Percentiles rank a stretch among this genome's conserved stretches.
phyloP scores from a whole-genome alignment of 2,888 invertebrate genomes.

The Coleophora flavipennella region DNA sequence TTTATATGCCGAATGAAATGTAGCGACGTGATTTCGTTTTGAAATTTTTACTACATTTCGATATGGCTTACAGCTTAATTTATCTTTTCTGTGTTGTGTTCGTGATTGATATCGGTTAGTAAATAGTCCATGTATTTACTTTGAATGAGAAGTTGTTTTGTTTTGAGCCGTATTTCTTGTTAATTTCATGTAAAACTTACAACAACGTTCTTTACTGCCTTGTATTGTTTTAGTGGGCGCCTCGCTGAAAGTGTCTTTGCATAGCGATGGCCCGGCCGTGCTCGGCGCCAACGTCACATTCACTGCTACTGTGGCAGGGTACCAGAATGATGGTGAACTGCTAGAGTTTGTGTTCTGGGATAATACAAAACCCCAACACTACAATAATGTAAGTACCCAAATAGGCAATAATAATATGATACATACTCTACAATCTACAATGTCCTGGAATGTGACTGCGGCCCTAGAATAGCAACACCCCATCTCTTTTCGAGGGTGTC shows the following conservation, averaged over 20 bases:
- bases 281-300: slow-evolving; percentile 81
- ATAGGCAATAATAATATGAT: too few species aligned
- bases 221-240: slow-evolving; percentile 28
- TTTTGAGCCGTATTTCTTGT: too few species aligned
- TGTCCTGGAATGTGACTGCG: too few species aligned
- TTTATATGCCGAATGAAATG: too few species aligned
- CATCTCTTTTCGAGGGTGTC: too few species aligned
- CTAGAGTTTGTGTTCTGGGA: slow-evolving; percentile 75
- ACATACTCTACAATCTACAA: too few species aligned
- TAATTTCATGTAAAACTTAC: too few species aligned
- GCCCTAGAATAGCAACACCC: too few species aligned
- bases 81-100: slow-evolving; percentile 34
- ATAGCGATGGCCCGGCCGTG: slow-evolving; percentile 78
- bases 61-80: slow-evolving; percentile 35
- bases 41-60: slow-evolving; percentile 9
- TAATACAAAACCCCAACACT: slow-evolving; percentile 67
- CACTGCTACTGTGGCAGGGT: slow-evolving; percentile 70
- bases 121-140: neutral
- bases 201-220: too few species aligned
- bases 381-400: slow-evolving; percentile 45
- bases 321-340: slow-evolving; percentile 33
- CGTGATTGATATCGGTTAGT: slow-evolving; percentile 31
- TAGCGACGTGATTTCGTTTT: too few species aligned
- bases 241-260: slow-evolving; percentile 57
- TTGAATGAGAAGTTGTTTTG: too few species aligned